Base-by-base conservation (phyloP, 1,140 invertebrate species). In the Apis laboriosa region DNA sequence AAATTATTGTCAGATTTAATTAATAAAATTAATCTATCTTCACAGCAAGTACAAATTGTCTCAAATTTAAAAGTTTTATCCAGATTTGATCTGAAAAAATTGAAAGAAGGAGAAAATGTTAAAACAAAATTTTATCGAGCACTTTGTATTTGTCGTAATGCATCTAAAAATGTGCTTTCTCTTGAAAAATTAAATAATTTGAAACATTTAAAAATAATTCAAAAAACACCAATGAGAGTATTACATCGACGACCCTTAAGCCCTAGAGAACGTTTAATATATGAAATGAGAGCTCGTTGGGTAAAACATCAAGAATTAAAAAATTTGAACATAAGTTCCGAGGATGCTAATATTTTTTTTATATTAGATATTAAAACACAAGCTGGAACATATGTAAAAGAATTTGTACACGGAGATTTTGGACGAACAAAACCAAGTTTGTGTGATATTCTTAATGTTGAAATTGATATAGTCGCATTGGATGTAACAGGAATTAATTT, bases 351-450 rank as follows among this genome's bases (percentile, higher is more conserved):
- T 21, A 91, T 95, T 68, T 92, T 96, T 43, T 96, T 98, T 88
- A 92, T 95, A 75, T 88, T 99, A 8, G 94, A 96, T 84, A 83
- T 99, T 1, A 96, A 95, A 72, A 98, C 98, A 19, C 97, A 99
- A 93, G 98, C 98, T 63, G 99, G 98, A 63, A 99, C 98, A 3
- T 99, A 99, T 92, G 96, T 99, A 0, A 99, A 99, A 94, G 99
- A 99, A 94, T 98, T 99, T 95, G 97, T 99, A 24, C 98, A 99
- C 94, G 98, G 98, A 1, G 99, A 99, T 94, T 97, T 99, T 92
- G 97, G 97, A 21, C 95, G 98, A 63, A 99, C 98, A 1, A 92
- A 91, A 19, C 99, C 98, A 1, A 96, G 95, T 92, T 91, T 98
- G 17, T 95, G 95, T 1, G 96, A 97, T 89, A 96, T 97, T 89